phyloP scores from a whole-genome alignment of 2,888 invertebrate genomes.

The Eremobia ochroleuca region DNA sequence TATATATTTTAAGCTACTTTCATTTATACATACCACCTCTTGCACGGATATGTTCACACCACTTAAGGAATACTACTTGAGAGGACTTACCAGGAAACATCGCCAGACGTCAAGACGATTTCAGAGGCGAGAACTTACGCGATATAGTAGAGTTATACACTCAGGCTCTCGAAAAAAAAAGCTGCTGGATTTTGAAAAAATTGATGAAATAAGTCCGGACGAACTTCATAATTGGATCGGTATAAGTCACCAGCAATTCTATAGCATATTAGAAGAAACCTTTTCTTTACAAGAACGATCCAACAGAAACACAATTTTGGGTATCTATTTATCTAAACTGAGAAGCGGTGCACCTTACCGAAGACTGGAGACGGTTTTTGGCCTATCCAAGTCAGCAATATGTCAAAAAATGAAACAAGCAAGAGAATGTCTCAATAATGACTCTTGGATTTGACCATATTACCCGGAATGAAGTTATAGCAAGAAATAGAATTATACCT shows the following conservation, averaged over 20 bases:
- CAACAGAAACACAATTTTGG: conserved; percentile 14
- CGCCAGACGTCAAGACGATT: conserved; percentile 9
- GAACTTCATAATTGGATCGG: conserved; percentile 10
- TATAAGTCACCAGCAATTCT: conserved; percentile 16
- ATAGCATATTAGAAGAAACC: conserved; percentile 18
- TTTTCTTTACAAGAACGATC: conserved; percentile 17
- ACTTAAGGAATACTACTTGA: conserved; percentile 17
- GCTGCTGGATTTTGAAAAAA: conserved; percentile 11
- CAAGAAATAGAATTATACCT: conserved; percentile 9
- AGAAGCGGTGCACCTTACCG: conserved; percentile 17
- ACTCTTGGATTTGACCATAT: conserved; percentile 24
- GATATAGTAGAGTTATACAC: conserved; percentile 6
- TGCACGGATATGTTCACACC: conserved; percentile 14
- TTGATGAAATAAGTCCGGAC: conserved; percentile 16
- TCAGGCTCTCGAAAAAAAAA: conserved; percentile 8
- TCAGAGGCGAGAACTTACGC: conserved; percentile 14
- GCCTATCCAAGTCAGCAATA: conserved; percentile 21
- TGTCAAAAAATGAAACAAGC: conserved; percentile 22
- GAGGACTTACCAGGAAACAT: conserved; percentile 17
- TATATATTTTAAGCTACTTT: conserved; percentile 13
- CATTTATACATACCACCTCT: conserved; percentile 16
- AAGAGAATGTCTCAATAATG: conserved; percentile 23
- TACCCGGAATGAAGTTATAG: conserved; percentile 13
- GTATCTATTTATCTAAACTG: conserved; percentile 18
- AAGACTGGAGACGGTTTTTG: conserved; percentile 14